Conservation (phyloP, 2,888 invertebrate genomes). For the Eilema depressum region DNA sequence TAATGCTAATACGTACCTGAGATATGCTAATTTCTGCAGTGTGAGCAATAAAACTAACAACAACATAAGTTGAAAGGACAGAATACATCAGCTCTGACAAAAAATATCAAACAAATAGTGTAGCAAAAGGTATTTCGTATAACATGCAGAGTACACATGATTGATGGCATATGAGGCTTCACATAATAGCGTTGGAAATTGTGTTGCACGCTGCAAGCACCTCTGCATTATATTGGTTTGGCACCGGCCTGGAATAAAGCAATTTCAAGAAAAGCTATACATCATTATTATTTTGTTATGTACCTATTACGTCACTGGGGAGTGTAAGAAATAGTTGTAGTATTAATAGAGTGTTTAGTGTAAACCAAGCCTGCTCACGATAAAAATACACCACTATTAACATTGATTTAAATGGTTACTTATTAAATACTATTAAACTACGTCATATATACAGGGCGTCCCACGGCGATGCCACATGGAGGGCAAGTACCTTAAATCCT, state of each 20-base stretch:
- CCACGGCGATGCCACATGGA: no score
- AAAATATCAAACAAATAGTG: constrained; percentile 14
- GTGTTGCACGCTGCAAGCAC: constrained; percentile 31
- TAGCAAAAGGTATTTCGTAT: constrained; percentile 33
- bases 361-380: background rate
- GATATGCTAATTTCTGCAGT: no score
- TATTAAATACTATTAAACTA: no score
- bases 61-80: no score
- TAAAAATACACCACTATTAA: no score
- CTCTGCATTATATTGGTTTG: constrained; percentile 24
- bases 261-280: background rate
- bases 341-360: background rate
- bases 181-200: constrained; percentile 36
- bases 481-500: no score
- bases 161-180: constrained; percentile 36
- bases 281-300: no score
- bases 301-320: background rate
- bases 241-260: background rate
- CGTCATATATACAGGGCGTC: no score
- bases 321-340: background rate
- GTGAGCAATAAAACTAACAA: no score
- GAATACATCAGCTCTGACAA: background rate
- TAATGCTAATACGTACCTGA: no score
- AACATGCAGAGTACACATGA: constrained; percentile 30
- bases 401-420: no score